Base-by-base conservation (phyloP, 2,797 vertebrate species). In the Peromyscus melanophrys region DNA sequence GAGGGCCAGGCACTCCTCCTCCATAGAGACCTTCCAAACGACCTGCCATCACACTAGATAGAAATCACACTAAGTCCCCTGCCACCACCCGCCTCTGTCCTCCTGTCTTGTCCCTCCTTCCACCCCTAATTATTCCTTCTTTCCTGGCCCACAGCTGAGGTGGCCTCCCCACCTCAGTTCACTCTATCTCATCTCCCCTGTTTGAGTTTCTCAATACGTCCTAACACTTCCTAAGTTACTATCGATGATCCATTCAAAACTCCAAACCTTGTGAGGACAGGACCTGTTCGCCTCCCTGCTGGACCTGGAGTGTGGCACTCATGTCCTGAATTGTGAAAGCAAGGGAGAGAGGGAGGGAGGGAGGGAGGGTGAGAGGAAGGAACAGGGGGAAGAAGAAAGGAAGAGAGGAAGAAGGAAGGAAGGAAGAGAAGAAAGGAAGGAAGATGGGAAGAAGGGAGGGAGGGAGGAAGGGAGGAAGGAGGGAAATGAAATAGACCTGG, bases 361-460 rank as follows among this genome's bases (percentile, higher is more conserved):
- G 63, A 13, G 55, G 34, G 3, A 4, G 19, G 23, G n/a, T 43
- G n/a, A 6, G 0, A 29, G 63, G 1, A 59, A 31, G 2, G 19
- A 84, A n/a, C n/a, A n/a, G n/a, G n/a, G n/a, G 46, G 0, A 29
- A 19, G 1, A 16, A 12, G 25, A 19, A 1, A 16, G 16, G 8
- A 25, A 12, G 46, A 27, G 1, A 29, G 63, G 1, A 63, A 29
- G 2, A 8, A 59, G 17, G 19, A 4, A 40, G 4, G 21, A 0
- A 6, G 76, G 29, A 9, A 25, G 2, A 31, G 75, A 40, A 6
- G 21, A 9, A 25, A 4, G 43, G 10, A 1, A 9, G 27, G 0
- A 1, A 9, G 27, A 0, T 11, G 55, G 27, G 4, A 25, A 29
- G 63, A 0, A 43, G 4, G 7, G 16, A 27, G 11, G n/a, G 49